Conservation (phyloP, 2,113 vertebrate species). For the Herpailurus yagouaroundi region DNA sequence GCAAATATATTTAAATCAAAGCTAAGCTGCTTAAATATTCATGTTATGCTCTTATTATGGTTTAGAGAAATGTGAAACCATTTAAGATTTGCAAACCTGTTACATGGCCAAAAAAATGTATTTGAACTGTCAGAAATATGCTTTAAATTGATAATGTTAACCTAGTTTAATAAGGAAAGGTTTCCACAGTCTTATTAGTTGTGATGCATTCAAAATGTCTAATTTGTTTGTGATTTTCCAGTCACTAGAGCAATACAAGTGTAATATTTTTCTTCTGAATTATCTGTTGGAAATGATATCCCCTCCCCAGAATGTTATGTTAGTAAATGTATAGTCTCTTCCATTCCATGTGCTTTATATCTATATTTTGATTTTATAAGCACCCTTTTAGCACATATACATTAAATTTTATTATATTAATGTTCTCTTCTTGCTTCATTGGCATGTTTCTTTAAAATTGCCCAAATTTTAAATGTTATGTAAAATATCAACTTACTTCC, state of each 20-base stretch:
- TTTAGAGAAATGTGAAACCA: slow-evolving; percentile 92
- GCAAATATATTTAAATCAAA: slow-evolving; percentile 96
- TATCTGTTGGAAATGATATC: background rate
- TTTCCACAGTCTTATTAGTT: slow-evolving; percentile 77
- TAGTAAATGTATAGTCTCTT: background rate
- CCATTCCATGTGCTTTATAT: background rate
- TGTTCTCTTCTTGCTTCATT: background rate
- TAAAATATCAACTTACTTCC: background rate
- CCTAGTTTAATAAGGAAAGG: slow-evolving; percentile 76
- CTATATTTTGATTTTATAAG: background rate
- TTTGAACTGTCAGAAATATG: slow-evolving; percentile 82
- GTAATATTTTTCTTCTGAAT: slow-evolving; percentile 43
- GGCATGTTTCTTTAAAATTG: background rate
- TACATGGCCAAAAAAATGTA: slow-evolving; percentile 85
- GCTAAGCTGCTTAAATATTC: slow-evolving; percentile 96
- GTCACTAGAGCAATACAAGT: slow-evolving; percentile 19
- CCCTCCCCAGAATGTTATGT: background rate
- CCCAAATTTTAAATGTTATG: background rate
- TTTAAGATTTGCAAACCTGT: slow-evolving; percentile 88
- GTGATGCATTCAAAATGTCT: slow-evolving; percentile 61
- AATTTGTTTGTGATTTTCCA: slow-evolving; percentile 74
- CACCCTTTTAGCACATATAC: background rate
- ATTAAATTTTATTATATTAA: background rate
- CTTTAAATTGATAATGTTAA: slow-evolving; percentile 80
- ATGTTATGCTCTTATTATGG: slow-evolving; percentile 91